A percentile compares a stretch with the other conserved stretches of the same genome.
Evolutionary conservation across 1,140 invertebrate genomes (phyloP).

Genomic region (Drosophila subpulchrella): DNA sequence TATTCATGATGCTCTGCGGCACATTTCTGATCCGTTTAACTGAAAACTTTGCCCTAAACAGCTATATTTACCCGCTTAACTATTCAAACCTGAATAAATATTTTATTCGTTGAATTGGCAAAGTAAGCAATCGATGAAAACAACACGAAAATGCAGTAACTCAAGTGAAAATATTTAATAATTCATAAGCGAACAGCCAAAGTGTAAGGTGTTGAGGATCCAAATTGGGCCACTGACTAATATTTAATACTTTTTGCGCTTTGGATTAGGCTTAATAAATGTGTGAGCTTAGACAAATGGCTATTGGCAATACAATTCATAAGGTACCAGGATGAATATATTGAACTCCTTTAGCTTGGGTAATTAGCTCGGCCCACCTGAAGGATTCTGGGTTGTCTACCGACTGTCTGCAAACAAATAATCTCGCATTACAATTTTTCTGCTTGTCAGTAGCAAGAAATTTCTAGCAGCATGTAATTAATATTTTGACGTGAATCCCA

Average conservation of each 20-base stretch:
- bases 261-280: constrained; percentile 16
- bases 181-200: constrained; percentile 23
- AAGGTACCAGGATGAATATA: background rate
- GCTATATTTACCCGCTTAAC: background rate
- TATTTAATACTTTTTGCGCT: constrained; percentile 21
- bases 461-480: constrained; percentile 61
- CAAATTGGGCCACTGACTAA: constrained; percentile 24
- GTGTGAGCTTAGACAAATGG: constrained; percentile 50
- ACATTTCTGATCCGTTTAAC: constrained; percentile 12
- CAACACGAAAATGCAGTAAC: background rate
- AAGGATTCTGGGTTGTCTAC: constrained; percentile 23
- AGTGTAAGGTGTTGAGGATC: constrained; percentile 12
- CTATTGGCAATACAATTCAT: background rate
- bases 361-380: constrained; percentile 49
- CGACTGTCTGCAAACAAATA: constrained; percentile 33
- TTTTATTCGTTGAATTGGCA: constrained; percentile 12
- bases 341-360: constrained; percentile 13
- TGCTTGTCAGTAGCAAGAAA: constrained; percentile 47
- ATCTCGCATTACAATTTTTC: constrained; percentile 58
- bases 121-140: constrained; percentile 18
- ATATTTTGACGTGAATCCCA: constrained; percentile 51
- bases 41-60: background rate
- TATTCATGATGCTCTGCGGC: background rate
- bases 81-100: constrained; percentile 17
- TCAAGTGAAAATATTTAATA: constrained; percentile 34